Percentiles rank a stretch among this genome's conserved stretches.
phyloP scores from a whole-genome alignment of 2,113 vertebrate genomes.

The Dasyurus viverrinus region DNA sequence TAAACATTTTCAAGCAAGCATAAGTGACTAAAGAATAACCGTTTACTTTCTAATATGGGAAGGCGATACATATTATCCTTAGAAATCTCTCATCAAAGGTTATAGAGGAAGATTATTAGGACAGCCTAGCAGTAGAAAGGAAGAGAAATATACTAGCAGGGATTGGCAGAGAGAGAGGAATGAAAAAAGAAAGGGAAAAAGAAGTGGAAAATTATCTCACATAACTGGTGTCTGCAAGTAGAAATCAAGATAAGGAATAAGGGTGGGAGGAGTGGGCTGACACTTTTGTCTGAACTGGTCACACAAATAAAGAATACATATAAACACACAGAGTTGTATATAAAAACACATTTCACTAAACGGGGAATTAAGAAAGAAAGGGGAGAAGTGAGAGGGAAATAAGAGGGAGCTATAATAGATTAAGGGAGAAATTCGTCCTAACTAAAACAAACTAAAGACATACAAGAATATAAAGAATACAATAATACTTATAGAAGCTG shows the following conservation, averaged over 20 bases:
- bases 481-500: too few species aligned
- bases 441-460: background rate
- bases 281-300: background rate
- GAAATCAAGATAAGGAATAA: too few species aligned
- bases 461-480: too few species aligned
- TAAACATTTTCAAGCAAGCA: background rate
- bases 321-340: background rate
- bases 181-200: too few species aligned
- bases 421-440: background rate
- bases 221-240: too few species aligned
- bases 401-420: background rate
- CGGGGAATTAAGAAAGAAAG: background rate
- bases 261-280: background rate
- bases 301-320: background rate
- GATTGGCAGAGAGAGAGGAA: too few species aligned
- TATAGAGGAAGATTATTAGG: too few species aligned
- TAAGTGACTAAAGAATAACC: background rate
- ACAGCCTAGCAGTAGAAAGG: too few species aligned
- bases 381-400: background rate
- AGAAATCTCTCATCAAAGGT: background rate
- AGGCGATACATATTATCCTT: background rate
- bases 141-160: too few species aligned
- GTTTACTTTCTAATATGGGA: background rate
- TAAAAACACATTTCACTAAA: background rate
- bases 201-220: too few species aligned